Conservation (phyloP, 2,113 vertebrate genomes). For the Naja naja region DNA sequence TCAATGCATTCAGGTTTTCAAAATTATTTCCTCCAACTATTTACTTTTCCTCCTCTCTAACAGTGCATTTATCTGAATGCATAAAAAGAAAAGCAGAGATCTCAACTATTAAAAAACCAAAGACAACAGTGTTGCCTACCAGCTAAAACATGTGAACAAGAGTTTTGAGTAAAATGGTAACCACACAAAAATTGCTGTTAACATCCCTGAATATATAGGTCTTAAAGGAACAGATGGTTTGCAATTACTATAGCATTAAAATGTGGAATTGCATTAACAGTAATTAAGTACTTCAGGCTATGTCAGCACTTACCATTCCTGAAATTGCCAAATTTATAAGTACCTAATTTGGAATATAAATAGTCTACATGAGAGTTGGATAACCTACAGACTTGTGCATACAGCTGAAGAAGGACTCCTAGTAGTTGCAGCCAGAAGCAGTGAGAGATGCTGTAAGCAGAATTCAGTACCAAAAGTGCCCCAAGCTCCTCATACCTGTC, state of each 20-base stretch:
- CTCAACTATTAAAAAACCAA: neutral
- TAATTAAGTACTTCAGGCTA: conserved; percentile 6
- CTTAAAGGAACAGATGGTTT: neutral
- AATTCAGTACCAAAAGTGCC: neutral
- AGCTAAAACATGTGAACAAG: neutral
- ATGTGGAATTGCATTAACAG: neutral
- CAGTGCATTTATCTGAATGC: neutral
- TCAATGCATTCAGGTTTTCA: neutral
- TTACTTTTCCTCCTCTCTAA: neutral
- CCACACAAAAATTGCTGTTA: neutral
- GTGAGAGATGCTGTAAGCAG: neutral
- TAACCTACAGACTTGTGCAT: neutral
- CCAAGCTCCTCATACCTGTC: neutral
- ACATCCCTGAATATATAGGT: neutral
- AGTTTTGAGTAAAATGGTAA: neutral
- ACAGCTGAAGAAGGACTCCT: neutral
- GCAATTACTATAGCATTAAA: neutral
- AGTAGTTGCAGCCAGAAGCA: neutral
- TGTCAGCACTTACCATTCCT: neutral
- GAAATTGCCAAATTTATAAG: neutral
- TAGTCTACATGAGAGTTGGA: neutral
- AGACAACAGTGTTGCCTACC: neutral
- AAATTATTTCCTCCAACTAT: neutral
- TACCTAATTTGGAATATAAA: neutral
- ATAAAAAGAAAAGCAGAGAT: neutral